Percentiles rank a stretch among this genome's conserved stretches.
Conservation (phyloP, 2,888 invertebrate genomes). For the Stratiomys singularior region DNA sequence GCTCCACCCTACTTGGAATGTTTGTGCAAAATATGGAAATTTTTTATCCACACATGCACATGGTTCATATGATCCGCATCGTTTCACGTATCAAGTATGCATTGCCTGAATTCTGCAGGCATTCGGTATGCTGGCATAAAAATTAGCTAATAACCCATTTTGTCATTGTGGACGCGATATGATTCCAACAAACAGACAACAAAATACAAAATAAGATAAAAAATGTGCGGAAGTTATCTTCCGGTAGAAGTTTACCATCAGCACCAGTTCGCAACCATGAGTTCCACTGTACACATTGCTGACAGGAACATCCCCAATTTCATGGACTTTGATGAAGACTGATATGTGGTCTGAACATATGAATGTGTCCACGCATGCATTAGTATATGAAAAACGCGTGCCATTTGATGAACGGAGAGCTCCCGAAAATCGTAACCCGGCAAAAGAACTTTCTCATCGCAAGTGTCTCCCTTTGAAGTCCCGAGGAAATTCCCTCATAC, state of each 20-base stretch:
- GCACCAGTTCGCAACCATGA: conserved; percentile 1
- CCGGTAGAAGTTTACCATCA: conserved; percentile 7
- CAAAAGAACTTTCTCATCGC: too few relatives aligned
- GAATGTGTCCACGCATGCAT: background rate
- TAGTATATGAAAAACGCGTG: too few relatives aligned
- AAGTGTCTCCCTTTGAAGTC: too few relatives aligned
- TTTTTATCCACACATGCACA: too few relatives aligned
- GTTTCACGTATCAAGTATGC: too few relatives aligned
- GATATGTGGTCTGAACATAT: background rate
- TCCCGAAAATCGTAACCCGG: too few relatives aligned
- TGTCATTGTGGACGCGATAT: background rate
- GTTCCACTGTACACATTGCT: conserved; percentile 6
- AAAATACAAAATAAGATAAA: background rate
- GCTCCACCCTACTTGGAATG: too few relatives aligned
- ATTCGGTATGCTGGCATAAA: background rate
- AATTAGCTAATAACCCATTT: background rate
- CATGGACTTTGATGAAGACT: conserved; percentile 10
- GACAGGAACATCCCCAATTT: conserved; percentile 32
- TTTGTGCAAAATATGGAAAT: too few relatives aligned
- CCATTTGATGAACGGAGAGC: too few relatives aligned
- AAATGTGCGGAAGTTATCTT: conserved; percentile 28
- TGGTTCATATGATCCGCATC: too few relatives aligned
- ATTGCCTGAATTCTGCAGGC: too few relatives aligned
- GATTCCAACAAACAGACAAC: background rate
- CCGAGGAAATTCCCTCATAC: too few relatives aligned